Conservation (phyloP, 2,797 vertebrate genomes). For the Chelonia mydas region DNA sequence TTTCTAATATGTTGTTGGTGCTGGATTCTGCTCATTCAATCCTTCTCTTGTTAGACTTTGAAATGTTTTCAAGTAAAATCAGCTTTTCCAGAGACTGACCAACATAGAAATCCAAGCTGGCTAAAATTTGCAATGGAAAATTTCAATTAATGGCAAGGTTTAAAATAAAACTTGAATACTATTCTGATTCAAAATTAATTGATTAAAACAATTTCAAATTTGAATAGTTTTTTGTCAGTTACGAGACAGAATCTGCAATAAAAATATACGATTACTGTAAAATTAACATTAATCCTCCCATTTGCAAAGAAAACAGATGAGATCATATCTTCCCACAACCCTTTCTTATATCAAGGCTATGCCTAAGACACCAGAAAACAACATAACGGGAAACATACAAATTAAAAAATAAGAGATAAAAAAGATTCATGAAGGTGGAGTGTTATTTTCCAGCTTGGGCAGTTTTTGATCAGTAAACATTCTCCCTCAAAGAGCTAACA, state of each 20-base stretch:
- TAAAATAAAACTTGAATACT: slow-evolving; percentile 79
- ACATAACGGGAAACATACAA: neutral
- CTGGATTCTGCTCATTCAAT: slow-evolving; percentile 70
- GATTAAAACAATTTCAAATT: slow-evolving; percentile 74
- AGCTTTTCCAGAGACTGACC: slow-evolving; percentile 78
- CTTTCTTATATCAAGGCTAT: neutral
- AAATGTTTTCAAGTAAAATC: slow-evolving; percentile 80
- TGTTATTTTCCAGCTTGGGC: neutral
- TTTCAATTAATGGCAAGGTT: slow-evolving; percentile 79
- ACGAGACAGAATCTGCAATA: slow-evolving; percentile 31
- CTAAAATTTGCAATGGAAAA: slow-evolving; percentile 81
- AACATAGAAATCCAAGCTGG: slow-evolving; percentile 80
- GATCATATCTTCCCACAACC: neutral
- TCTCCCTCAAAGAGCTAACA: slow-evolving; percentile 36
- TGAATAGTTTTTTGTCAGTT: slow-evolving; percentile 68
- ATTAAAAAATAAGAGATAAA: neutral
- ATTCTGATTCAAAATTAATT: slow-evolving; percentile 74
- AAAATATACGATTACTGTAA: slow-evolving; percentile 47
- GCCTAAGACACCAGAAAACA: slow-evolving; percentile 10
- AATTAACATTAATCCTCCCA: slow-evolving; percentile 32
- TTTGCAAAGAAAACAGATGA: slow-evolving; percentile 30
- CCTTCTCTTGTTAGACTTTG: slow-evolving; percentile 70
- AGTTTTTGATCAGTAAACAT: neutral
- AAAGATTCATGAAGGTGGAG: neutral
- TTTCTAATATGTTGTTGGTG: neutral